Base-by-base conservation (phyloP, 2,797 vertebrate genomes). In the Acrossocheilus wenchowensis region DNA sequence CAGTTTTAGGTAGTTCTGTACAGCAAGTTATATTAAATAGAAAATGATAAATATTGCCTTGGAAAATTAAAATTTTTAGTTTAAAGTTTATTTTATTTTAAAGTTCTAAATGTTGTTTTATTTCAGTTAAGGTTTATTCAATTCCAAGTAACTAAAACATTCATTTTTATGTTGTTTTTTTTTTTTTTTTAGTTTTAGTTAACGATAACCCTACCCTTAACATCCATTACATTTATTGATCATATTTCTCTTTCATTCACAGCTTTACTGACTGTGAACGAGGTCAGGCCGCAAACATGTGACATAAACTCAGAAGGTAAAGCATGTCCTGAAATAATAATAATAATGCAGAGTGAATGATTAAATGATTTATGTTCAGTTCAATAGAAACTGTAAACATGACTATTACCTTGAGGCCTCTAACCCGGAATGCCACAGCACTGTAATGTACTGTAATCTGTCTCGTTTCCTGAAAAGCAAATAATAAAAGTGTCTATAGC, bases 251-350 rank as follows among this genome's bases (percentile, higher is more conserved):
- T 45, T 62, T 83, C 54, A 36, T 83, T 83, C n/a, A 2, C 73
- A 84, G 83, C 73, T 41, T 68, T 78, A 52, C 34, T 43, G 73
- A 84, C 45, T 14, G 45, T 78, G n/a, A 41, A 69, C 10, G 83
- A 84, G 60, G 41, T 19, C 12, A 26, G 5, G 4, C 12, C 14
- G n/a, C 57, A 84, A 10, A 12, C 34, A 26, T 14, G 41, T 19
- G 41, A 14, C 57, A 64, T 6, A 10, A 64, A 15, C 9, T 19
- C 14, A 39, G 45, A 52, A 78, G 83, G 83, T 84, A 84, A 78
- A 26, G 14, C 54, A 4, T 45, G 52, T 6, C 19, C 39, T 62
- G 14, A 26, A 17, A 26, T 5, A 23, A 26, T 79, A 23, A 26
- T 79, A 7, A 77, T 21, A 50, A 48, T n/a, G 5, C 8, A 0